Base-by-base conservation (phyloP, 2,113 vertebrate species). In the Oreamnos americanus region DNA sequence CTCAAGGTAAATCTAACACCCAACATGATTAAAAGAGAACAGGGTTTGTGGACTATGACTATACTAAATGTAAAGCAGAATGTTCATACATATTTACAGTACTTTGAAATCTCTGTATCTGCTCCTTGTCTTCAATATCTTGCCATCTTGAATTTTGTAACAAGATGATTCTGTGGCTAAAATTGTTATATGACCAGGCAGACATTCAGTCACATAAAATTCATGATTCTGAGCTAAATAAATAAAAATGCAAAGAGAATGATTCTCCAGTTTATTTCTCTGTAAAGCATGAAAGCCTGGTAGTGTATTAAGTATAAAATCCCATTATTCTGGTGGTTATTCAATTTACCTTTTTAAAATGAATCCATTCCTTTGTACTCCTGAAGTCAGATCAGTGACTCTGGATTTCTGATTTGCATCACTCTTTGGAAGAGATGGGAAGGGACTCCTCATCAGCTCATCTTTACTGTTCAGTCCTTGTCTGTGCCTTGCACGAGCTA, bases 171-270 rank as follows among this genome's bases (percentile, higher is more conserved):
- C 90, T 55, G 71, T 36, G 28, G 88, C 78, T 91, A 76, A 92
- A 95, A 91, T 96, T 90, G 93, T 71, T 91, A 45, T 90, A 81
- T 87, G 47, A 97, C 53, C 78, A 95, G 57, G 49, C 55, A 95
- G 60, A 30, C 60, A 33, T 57, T 95, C 45, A 93, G 30, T 7
- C 33, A 90, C 71, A 85, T 90, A 95, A 96, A 96, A 94, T 97
- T 95, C 64, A 97, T 97, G 96, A 90, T 96, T 96, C 92, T 95
- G 87, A 92, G 28, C 76, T 97, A 95, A 98, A 87, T 90, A 97
- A 96, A 96, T 96, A 96, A 97, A 97, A 97, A 86, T 95, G 53
- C 43, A 94, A 95, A 86, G 55, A 78, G 55, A 95, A 93, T 93
- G 87, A 91, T 97, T 91, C 60, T 95, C 49, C 10, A 79, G 91